Evolutionary conservation across 2,888 invertebrate genomes (phyloP).

Genomic region (Syritta pipiens): DNA sequence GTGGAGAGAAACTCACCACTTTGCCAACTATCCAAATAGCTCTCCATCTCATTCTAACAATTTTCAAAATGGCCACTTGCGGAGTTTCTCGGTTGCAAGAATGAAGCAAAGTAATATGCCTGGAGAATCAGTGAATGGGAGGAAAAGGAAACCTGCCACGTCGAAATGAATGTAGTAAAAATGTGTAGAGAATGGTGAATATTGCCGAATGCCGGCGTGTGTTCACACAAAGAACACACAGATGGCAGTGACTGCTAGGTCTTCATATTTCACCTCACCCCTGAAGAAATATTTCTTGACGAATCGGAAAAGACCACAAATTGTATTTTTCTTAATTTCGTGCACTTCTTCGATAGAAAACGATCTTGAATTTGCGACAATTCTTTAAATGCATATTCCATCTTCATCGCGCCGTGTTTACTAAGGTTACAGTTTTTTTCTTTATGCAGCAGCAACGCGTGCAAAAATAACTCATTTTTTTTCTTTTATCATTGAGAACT

Average conservation of each 20-base stretch:
- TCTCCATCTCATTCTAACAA: conserved; percentile 38
- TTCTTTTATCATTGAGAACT: conserved; percentile 26
- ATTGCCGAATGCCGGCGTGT: conserved; percentile 51
- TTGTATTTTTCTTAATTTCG: not conserved
- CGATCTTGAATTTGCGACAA: too few relatives aligned
- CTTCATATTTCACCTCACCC: conserved; percentile 15
- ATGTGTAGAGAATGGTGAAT: conserved; percentile 59
- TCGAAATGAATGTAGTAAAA: conserved; percentile 56
- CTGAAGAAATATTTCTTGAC: not conserved
- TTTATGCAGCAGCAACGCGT: too few relatives aligned
- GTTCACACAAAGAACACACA: conserved; percentile 31
- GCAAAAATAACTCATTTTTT: not conserved
- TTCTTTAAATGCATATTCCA: too few relatives aligned
- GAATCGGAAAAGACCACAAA: conserved; percentile 2
- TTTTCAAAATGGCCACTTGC: conserved; percentile 66
- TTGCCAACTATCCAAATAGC: conserved; percentile 54
- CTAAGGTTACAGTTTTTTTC: too few relatives aligned
- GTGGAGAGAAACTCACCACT: conserved; percentile 58
- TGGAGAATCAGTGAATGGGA: conserved; percentile 23
- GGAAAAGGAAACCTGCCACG: conserved; percentile 64
- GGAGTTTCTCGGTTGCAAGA: conserved; percentile 22
- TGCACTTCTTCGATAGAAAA: too few relatives aligned
- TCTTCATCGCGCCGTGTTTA: too few relatives aligned
- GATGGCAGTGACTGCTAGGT: conserved; percentile 40
- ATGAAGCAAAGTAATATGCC: not conserved